phyloP scores from a whole-genome alignment of 1,140 invertebrate species.

The Mamestra configurata region DNA sequence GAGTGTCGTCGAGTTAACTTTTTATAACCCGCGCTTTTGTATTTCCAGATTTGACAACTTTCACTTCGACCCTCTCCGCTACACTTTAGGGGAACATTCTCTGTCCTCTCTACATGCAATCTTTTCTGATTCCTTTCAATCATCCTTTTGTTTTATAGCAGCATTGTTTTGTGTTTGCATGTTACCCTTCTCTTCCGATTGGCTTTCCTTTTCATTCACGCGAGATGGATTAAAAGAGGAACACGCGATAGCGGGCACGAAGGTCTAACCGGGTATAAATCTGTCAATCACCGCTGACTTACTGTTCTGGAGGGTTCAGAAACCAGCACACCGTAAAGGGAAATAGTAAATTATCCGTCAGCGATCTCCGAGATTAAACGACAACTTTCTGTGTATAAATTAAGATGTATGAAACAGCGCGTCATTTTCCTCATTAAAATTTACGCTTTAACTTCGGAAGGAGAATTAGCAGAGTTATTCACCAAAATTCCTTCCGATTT shows the following conservation, averaged over 20 bases:
- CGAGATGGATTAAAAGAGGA: slow-evolving; percentile 8
- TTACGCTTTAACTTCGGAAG: slow-evolving; percentile 48
- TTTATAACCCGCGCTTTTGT: slow-evolving; percentile 69
- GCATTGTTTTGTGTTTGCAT: slow-evolving; percentile 30
- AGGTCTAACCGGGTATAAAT: neutral
- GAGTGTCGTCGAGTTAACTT: slow-evolving; percentile 70
- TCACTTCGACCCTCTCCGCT: slow-evolving; percentile 17
- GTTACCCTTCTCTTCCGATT: slow-evolving; percentile 5
- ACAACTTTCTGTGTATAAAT: slow-evolving; percentile 10
- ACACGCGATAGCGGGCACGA: neutral
- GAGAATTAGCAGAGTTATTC: slow-evolving; percentile 61
- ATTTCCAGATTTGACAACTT: slow-evolving; percentile 66
- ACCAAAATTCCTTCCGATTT: slow-evolving; percentile 66
- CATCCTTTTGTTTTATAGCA: slow-evolving; percentile 47
- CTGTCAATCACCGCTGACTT: neutral
- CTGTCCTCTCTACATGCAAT: slow-evolving; percentile 32
- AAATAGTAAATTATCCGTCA: neutral
- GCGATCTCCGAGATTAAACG: neutral
- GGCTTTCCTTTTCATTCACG: neutral
- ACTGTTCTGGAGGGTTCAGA: neutral
- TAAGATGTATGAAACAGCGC: slow-evolving; percentile 23
- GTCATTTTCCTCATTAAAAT: slow-evolving; percentile 43
- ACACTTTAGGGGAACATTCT: slow-evolving; percentile 37
- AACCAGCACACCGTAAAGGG: neutral
- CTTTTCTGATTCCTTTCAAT: slow-evolving; percentile 44